A percentile compares a stretch with the other conserved stretches of the same genome.
Evolutionary conservation across 2,113 vertebrate species (phyloP).

Genomic region (Crotalus helleri): DNA sequence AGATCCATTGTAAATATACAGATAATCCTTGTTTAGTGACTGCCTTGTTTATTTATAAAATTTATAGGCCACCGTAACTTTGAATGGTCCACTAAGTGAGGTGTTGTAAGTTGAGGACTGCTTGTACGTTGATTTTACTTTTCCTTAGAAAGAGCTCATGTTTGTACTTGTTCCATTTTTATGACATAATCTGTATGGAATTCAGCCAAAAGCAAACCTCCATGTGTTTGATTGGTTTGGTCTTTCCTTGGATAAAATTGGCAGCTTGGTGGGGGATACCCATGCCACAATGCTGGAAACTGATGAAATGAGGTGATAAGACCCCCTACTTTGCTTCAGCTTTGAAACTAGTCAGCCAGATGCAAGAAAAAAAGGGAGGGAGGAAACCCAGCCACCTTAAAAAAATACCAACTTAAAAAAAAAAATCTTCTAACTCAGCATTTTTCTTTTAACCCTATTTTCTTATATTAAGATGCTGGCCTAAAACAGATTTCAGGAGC

Average conservation of each 20-base stretch:
- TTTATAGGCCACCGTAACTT: background rate
- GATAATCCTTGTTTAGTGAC: background rate
- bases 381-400: background rate
- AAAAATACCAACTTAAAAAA: background rate
- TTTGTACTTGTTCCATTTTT: background rate
- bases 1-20: background rate
- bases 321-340: background rate
- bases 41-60: background rate
- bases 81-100: background rate
- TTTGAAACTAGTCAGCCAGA: background rate
- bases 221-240: background rate
- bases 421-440: background rate
- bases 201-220: background rate
- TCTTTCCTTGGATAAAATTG: background rate
- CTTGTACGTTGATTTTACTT: no score
- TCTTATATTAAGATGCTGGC: background rate
- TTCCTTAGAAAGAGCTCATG: no score
- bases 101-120: background rate
- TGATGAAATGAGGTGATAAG: background rate
- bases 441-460: background rate
- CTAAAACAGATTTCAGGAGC: background rate
- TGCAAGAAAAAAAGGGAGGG: background rate
- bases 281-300: background rate
- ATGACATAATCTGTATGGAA: background rate
- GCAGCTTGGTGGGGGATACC: background rate